phyloP scores from a whole-genome alignment of 2,888 invertebrate genomes.

The Nycteola revayana region DNA sequence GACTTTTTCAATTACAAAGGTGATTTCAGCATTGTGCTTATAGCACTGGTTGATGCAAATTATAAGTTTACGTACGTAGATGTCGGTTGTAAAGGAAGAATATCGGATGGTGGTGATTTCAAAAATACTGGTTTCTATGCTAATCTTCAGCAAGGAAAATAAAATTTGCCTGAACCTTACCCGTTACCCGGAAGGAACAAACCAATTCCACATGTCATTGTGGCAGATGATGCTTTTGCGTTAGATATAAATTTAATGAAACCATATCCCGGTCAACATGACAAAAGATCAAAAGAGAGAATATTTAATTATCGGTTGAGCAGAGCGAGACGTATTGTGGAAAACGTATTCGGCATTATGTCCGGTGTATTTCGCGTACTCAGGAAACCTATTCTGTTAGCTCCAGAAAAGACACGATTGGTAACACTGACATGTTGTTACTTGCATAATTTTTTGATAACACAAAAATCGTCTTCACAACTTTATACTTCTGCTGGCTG shows the following conservation, averaged over 20 bases:
- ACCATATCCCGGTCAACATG: conserved; percentile 21
- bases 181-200: conserved; percentile 15
- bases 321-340: too few species aligned
- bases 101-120: too few species aligned
- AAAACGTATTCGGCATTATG: too few species aligned
- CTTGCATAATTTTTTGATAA: conserved; percentile 23
- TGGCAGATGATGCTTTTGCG: conserved; percentile 23
- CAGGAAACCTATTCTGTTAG: too few species aligned
- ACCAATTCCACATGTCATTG: conserved; percentile 18
- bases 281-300: conserved; percentile 15
- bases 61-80: too few species aligned
- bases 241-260: conserved; percentile 24
- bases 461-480: conserved; percentile 22
- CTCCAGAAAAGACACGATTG: conserved; percentile 18
- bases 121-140: conserved; percentile 22
- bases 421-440: conserved; percentile 21
- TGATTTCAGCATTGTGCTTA: too few species aligned
- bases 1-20: too few species aligned
- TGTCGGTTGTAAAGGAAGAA: too few species aligned
- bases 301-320: too few species aligned
- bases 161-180: conserved; percentile 17
- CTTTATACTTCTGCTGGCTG: conserved; percentile 23
- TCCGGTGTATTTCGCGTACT: too few species aligned
- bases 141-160: conserved; percentile 18
- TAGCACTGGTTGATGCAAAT: too few species aligned